These are phyloP conservation scores for Microtus oregoni DNA, from an alignment of 2,113 vertebrate genomes.

Conservation along the genomic window DNA sequence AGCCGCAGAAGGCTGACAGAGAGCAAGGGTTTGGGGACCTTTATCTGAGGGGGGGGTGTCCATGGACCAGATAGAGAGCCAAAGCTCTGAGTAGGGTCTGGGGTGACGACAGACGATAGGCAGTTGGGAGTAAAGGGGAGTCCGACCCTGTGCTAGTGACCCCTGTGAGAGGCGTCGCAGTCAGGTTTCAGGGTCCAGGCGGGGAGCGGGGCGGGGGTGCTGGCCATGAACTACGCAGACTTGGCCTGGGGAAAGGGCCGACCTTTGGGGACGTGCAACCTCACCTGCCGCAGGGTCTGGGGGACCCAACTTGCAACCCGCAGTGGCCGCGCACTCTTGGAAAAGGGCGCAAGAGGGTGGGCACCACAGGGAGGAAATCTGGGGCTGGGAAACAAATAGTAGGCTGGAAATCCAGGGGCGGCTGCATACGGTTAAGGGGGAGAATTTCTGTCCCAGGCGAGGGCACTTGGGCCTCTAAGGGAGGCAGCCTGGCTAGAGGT, in stretches of 20 bases:
- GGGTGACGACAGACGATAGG: background rate
- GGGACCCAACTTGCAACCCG: background rate
- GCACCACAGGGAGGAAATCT: background rate
- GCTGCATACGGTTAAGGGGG: background rate
- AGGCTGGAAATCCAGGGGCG: background rate
- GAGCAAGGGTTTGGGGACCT: background rate
- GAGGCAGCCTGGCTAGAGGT: background rate
- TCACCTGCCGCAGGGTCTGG: slow-evolving; percentile 36
- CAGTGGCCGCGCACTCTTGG: background rate
- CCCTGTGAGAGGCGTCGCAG: background rate
- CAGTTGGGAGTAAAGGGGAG: background rate
- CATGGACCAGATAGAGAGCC: background rate
- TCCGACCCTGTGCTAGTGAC: background rate
- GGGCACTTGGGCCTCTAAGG: background rate
- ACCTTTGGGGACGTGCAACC: background rate
- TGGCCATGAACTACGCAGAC: background rate
- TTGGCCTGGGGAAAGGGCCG: background rate
- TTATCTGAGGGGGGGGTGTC: background rate
- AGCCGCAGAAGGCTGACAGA: background rate
- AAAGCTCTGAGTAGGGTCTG: background rate
- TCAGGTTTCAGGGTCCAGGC: background rate
- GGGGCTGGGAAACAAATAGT: background rate
- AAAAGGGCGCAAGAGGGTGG: background rate
- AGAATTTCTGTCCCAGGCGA: background rate
- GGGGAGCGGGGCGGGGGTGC: background rate